Evolutionary conservation across 2,113 vertebrate genomes (phyloP).

Genomic region (Tympanuchus pallidicinctus): DNA sequence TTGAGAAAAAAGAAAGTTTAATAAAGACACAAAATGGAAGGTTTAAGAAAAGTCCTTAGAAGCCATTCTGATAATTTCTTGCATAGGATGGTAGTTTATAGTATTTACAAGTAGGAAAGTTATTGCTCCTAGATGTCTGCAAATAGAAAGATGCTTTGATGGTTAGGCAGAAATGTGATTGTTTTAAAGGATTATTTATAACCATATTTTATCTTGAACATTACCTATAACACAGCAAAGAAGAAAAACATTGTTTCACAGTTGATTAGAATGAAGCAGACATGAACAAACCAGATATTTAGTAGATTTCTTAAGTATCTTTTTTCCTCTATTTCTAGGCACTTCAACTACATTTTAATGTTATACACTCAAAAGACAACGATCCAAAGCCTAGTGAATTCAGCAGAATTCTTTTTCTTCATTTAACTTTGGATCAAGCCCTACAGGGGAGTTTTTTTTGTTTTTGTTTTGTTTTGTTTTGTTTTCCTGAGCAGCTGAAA

Average conservation of each 20-base stretch:
- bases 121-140: constrained; percentile 64
- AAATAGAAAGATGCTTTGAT: constrained; percentile 66
- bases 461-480: too few species aligned
- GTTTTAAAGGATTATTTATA: constrained; percentile 51
- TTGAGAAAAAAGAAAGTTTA: constrained; percentile 71
- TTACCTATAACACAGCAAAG: constrained; percentile 54
- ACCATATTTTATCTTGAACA: constrained; percentile 30
- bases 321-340: constrained; percentile 40
- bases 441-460: neutral
- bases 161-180: constrained; percentile 63
- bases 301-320: constrained; percentile 31
- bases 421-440: constrained; percentile 23
- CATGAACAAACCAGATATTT: constrained; percentile 30
- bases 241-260: constrained; percentile 61
- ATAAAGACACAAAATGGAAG: constrained; percentile 64
- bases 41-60: constrained; percentile 61
- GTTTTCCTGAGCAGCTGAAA: neutral
- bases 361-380: neutral
- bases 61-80: constrained; percentile 61
- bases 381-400: constrained; percentile 17
- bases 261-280: constrained; percentile 50
- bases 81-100: constrained; percentile 44
- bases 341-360: neutral
- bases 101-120: constrained; percentile 56
- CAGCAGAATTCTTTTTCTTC: neutral